Conservation (phyloP, 2,113 vertebrate genomes). For the Aspiorhynchus laticeps region DNA sequence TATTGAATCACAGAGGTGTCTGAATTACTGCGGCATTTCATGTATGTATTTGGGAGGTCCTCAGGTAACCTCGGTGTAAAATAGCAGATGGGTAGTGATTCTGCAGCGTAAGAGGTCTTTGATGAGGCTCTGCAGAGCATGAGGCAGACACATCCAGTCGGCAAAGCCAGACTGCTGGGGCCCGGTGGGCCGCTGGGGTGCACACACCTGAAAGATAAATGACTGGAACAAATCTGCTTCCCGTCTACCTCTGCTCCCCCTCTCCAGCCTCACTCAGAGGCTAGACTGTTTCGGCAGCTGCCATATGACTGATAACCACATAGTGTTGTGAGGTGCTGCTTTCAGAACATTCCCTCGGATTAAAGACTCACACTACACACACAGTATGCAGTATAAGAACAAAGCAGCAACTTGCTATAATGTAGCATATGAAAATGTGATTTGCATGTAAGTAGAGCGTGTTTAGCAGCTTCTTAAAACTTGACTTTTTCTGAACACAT, state of each 20-base stretch:
- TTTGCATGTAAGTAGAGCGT: background rate
- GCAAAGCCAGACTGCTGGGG: constrained; percentile 32
- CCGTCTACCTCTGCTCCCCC: constrained; percentile 18
- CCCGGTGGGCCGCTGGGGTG: constrained; percentile 25
- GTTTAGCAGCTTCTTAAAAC: background rate
- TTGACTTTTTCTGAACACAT: background rate
- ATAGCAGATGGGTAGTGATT: constrained; percentile 36
- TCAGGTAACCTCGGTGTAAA: constrained; percentile 5
- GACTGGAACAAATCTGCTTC: constrained; percentile 34
- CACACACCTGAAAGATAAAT: constrained; percentile 44
- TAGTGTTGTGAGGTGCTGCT: background rate
- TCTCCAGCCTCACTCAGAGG: constrained; percentile 57
- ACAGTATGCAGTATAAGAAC: background rate
- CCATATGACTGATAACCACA: constrained; percentile 24
- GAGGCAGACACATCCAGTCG: constrained; percentile 32
- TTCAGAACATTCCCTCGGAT: background rate
- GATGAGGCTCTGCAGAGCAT: constrained; percentile 30
- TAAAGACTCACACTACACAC: background rate
- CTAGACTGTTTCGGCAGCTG: constrained; percentile 17
- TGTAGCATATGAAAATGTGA: background rate
- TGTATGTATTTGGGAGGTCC: background rate
- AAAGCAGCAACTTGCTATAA: background rate
- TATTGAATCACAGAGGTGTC: constrained; percentile 12
- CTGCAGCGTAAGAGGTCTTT: constrained; percentile 29
- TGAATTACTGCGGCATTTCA: constrained; percentile 8